Percentiles rank a stretch among this genome's conserved stretches.
Evolutionary conservation across 2,797 vertebrate genomes (phyloP).

Genomic region (Lycodopsis pacificus): DNA sequence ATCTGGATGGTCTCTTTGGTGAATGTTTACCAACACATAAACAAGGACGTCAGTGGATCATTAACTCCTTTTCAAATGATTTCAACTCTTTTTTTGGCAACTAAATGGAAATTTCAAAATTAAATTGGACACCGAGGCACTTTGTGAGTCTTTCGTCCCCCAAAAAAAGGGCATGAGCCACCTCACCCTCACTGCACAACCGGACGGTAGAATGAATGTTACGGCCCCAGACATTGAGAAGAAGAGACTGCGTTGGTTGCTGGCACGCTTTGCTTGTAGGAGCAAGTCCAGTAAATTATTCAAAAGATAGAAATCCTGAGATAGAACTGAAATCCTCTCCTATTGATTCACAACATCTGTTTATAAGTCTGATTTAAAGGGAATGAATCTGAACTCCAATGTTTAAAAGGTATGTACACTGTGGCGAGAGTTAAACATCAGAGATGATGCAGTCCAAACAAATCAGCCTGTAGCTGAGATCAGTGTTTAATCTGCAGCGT

Average conservation of each 20-base stretch:
- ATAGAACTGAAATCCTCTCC: constrained; percentile 17
- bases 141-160: not conserved
- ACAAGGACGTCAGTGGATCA: not conserved
- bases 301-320: constrained; percentile 7
- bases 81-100: not conserved
- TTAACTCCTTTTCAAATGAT: not conserved
- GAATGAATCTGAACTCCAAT: not conserved
- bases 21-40: not conserved
- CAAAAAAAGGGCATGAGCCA: not conserved
- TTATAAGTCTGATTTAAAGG: constrained; percentile 8
- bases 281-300: constrained; percentile 20
- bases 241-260: not conserved
- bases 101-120: not conserved
- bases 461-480: constrained; percentile 46
- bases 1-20: not conserved
- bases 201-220: not conserved
- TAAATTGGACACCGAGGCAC: not conserved
- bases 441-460: constrained; percentile 24
- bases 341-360: constrained; percentile 18
- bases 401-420: not conserved
- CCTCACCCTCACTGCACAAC: constrained; percentile 7
- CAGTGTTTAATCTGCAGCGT: constrained; percentile 57
- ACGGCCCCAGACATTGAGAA: not conserved
- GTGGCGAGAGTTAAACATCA: constrained; percentile 9
- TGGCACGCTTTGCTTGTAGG: not conserved